Conservation (phyloP, 2,888 invertebrate genomes). For the Thysanoteuthis rhombus region DNA sequence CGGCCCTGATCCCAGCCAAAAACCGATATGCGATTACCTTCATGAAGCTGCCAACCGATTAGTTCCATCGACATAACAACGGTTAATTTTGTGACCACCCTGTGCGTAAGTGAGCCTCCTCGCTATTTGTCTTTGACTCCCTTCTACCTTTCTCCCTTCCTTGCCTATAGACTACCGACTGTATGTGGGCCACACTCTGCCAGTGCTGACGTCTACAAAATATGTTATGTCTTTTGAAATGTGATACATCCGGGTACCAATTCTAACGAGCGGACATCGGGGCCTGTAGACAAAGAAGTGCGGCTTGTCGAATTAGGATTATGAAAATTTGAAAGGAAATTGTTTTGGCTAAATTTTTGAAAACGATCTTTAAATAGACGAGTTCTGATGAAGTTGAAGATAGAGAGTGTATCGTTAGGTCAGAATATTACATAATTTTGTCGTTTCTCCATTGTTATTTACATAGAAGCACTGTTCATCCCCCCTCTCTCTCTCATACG, state of each 20-base stretch:
- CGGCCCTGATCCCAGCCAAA: too few relatives aligned
- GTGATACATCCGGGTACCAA: background rate
- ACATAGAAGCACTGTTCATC: background rate
- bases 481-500: background rate
- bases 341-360: background rate
- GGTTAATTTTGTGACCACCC: background rate
- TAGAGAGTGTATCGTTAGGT: background rate
- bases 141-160: background rate
- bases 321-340: background rate
- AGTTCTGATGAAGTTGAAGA: background rate
- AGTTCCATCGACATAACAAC: background rate
- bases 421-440: background rate
- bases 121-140: background rate
- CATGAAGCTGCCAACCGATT: background rate
- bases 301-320: background rate
- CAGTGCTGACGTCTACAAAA: constrained; percentile 12
- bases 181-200: background rate
- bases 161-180: background rate
- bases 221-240: background rate
- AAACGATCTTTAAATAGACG: background rate
- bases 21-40: too few relatives aligned
- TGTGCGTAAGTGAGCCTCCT: background rate
- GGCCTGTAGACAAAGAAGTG: background rate
- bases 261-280: background rate
- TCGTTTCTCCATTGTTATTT: background rate